Percentiles rank a stretch among this genome's conserved stretches.
These are phyloP conservation scores for Marasmarcha lunaedactyla DNA, from an alignment of 2,888 invertebrate genomes.

Conservation along the genomic window DNA sequence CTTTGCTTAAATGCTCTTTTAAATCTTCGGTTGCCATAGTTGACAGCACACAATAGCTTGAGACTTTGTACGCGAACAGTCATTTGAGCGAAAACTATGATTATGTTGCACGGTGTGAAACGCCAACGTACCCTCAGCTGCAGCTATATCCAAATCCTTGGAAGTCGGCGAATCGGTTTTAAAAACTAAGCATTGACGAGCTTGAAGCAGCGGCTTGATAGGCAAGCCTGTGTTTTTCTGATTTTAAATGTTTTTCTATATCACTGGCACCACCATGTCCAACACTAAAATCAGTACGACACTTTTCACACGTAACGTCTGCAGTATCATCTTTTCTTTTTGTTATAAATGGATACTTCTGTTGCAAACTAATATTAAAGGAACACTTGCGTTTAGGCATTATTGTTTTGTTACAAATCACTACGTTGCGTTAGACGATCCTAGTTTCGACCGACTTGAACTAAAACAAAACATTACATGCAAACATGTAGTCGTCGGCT, in stretches of 20 bases:
- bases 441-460: not conserved
- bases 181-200: conserved; percentile 5
- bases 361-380: conserved; percentile 4
- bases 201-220: conserved; percentile 2
- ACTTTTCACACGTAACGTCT: conserved; percentile 4
- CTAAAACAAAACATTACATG: not conserved
- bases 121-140: not conserved
- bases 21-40: not conserved
- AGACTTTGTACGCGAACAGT: conserved; percentile 7
- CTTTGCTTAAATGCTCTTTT: too few species aligned
- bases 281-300: not conserved
- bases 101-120: conserved; percentile 8
- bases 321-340: conserved; percentile 5
- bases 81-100: conserved; percentile 8
- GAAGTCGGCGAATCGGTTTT: conserved; percentile 3
- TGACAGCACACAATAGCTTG: conserved; percentile 8
- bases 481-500: too few species aligned
- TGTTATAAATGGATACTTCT: conserved; percentile 4
- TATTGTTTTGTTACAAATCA: conserved; percentile 3
- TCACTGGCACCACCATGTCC: conserved; percentile 2
- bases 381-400: conserved; percentile 1
- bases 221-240: conserved; percentile 1
- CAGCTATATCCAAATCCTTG: conserved; percentile 1
- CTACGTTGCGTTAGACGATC: not conserved
- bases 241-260: conserved; percentile 3